phyloP scores from a whole-genome alignment of 2,888 invertebrate genomes.

The Pterostichus madidus region DNA sequence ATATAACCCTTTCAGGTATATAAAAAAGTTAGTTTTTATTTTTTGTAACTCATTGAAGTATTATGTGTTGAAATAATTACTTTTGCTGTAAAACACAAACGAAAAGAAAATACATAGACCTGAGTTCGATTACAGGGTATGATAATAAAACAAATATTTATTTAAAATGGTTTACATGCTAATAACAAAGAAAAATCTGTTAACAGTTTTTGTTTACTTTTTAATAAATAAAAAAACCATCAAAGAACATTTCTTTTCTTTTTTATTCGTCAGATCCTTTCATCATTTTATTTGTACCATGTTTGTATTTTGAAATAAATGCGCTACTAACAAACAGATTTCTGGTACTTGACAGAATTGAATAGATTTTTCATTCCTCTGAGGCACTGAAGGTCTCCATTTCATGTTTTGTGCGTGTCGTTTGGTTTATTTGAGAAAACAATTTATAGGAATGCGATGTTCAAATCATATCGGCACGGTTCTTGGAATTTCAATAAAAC shows the following conservation, averaged over 20 bases:
- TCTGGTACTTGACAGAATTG: not conserved
- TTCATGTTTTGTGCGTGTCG: conserved; percentile 9
- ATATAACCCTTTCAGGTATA: too few relatives aligned
- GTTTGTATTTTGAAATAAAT: not conserved
- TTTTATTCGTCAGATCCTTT: not conserved
- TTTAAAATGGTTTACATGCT: not conserved
- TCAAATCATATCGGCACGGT: conserved; percentile 16
- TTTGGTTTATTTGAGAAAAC: conserved; percentile 46
- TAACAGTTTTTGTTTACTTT: not conserved
- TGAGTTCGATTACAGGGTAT: not conserved
- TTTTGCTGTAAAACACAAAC: not conserved
- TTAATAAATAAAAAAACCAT: not conserved
- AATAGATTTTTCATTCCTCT: not conserved
- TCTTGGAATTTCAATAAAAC: conserved; percentile 46
- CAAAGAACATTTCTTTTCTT: not conserved
- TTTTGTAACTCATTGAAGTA: too few relatives aligned
- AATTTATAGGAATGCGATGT: conserved; percentile 22
- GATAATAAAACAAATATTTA: conserved; percentile 8
- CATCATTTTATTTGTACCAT: not conserved
- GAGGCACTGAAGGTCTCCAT: not conserved
- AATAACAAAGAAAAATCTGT: not conserved
- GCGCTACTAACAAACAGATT: not conserved
- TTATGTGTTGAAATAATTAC: too few relatives aligned
- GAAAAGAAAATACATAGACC: not conserved
- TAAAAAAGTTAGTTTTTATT: too few relatives aligned